Percentiles rank a stretch among this genome's conserved stretches.
Conservation (phyloP, 2,113 vertebrate genomes). For the Cacatua alba region DNA sequence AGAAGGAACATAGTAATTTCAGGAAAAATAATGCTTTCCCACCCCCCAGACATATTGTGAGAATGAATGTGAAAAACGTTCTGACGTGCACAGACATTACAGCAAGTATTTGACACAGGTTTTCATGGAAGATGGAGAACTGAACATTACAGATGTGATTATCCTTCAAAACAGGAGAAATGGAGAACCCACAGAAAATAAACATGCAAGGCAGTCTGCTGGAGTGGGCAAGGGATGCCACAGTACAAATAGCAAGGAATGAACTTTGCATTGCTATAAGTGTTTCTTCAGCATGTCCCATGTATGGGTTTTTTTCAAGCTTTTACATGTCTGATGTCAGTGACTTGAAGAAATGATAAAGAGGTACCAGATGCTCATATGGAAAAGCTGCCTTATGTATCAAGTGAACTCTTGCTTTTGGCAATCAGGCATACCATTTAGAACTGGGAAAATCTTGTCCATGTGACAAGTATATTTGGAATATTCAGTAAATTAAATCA, state of each 20-base stretch:
- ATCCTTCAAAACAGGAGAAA: background rate
- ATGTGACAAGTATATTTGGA: background rate
- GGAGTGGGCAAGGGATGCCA: background rate
- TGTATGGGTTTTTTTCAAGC: background rate
- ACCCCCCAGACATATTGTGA: background rate
- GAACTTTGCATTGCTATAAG: background rate
- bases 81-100: background rate
- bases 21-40: background rate
- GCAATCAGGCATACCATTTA: background rate
- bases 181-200: background rate
- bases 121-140: background rate
- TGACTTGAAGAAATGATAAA: background rate
- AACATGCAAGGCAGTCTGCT: background rate
- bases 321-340: background rate
- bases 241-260: background rate
- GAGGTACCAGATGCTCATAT: background rate
- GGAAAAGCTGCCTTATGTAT: background rate
- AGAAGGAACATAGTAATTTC: background rate
- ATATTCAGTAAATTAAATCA: background rate
- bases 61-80: background rate
- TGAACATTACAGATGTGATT: background rate
- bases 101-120: background rate
- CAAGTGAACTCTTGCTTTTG: background rate
- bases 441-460: background rate
- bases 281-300: background rate